Evolutionary conservation across 2,888 invertebrate species (phyloP), one percentile per base, ranked within the genome.

Genomic region (Lypha dubia): DNA sequence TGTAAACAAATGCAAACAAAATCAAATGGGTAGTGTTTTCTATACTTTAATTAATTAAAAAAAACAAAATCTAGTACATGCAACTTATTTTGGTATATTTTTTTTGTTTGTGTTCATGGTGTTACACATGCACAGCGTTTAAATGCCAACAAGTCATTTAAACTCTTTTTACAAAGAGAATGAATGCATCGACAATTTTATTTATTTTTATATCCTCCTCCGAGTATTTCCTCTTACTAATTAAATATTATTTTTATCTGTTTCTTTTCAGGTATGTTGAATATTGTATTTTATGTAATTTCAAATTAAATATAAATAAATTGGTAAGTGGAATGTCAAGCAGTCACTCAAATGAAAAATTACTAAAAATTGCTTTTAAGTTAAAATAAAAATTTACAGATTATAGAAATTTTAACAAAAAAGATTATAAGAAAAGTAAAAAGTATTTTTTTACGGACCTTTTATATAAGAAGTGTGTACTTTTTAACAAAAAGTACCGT

Each of bases 191-290:
- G 32, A 22, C 24, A 56, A 46, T 79, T 65, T 58, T 65, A 65
- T 74, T 60, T 65, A 3, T 68, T 41, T 75, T 56, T 44, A 15
- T 32, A 68, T 49, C 35, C 17, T 53, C 13, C 53, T 15, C n/a
- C n/a, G n/a, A 20, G 3, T 58, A 49, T 24, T 70, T 70, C 32
- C 28, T 49, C 13, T 63, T 32, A 68, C 58, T 73, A 68, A 73
- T 60, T 76, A 53, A 63, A 62, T 68, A 51, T 49, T 73, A 28
- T 63, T 77, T 76, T 70, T 79, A 11, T 71, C 32, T 76, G 58
- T 85, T 74, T 81, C 24, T 44, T 82, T 85, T 24, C 74, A 85
- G 81, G 84, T 85, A 85, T 74, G 84, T 68, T 60, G 6, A 41
- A 17, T 15, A 41, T 41, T 63, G n/a, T n/a, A 63, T 22, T 38